Conservation (phyloP, 2,797 vertebrate genomes). For the Agapornis canus region DNA sequence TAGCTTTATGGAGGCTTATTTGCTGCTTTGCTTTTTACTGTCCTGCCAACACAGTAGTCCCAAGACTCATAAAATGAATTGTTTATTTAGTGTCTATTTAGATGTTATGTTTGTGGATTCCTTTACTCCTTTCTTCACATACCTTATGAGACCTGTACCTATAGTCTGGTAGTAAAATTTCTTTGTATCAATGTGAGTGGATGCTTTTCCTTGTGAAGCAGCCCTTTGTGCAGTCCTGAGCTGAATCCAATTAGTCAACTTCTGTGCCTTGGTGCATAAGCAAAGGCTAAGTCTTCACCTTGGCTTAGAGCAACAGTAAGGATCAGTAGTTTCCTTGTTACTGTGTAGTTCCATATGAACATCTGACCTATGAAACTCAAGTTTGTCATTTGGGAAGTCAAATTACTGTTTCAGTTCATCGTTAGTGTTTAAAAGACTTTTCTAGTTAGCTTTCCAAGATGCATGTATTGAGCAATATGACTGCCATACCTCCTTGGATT, state of each 20-base stretch:
- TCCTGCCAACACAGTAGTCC: neutral
- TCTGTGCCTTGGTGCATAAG: neutral
- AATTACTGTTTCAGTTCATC: neutral
- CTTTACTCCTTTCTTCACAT: neutral
- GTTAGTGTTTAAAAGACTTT: neutral
- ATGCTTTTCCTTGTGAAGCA: neutral
- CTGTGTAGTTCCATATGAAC: neutral
- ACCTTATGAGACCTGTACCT: neutral
- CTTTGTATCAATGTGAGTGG: neutral
- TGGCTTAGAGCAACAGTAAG: neutral
- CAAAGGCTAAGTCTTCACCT: neutral
- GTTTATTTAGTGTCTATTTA: neutral
- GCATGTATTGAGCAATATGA: neutral
- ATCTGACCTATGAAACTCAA: neutral
- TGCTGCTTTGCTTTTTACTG: neutral
- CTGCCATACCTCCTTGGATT: neutral
- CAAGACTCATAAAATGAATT: neutral
- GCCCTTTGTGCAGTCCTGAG: neutral
- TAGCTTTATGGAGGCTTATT: neutral
- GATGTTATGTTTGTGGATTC: neutral
- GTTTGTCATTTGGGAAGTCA: neutral
- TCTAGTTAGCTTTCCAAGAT: neutral
- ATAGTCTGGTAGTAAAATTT: neutral
- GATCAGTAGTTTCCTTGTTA: conserved; percentile 20
- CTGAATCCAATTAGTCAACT: neutral